Evolutionary conservation across 2,888 invertebrate species (phyloP), one percentile per base, ranked within the genome.

Genomic region (Alentia gelatinosa): DNA sequence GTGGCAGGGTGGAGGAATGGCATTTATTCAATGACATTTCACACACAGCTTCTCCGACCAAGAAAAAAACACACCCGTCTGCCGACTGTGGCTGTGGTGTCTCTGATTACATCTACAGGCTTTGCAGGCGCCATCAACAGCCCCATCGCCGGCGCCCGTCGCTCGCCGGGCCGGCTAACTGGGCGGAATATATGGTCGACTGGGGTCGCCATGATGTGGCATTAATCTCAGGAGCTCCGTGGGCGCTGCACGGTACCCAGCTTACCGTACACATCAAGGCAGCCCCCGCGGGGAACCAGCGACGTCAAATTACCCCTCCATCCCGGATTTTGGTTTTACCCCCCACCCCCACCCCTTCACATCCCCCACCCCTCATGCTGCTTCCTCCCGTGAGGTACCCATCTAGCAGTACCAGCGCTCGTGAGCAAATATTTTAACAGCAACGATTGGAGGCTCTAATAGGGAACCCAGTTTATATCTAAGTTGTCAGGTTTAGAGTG

Each of bases 401-500:
- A 33, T 4, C 74, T 33, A 33, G 4, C 74, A 74, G n/a, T 79
- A 7, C 3, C 19, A 79, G 79, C 79, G 79, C 37, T 37, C 37
- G 37, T 35, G 79, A 79, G 79, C 79, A 79, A 79, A 79, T 79
- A 79, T 79, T 79, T 79, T 37, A 79, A 15, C 35, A 74, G 74
- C 19, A 1, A 39, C 68, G 26, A 26, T 15, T 3, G 33, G 30
- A 19, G 79, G 19, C 39, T 79, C 79, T 79, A 79, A 74, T 15
- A n/a, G n/a, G n/a, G n/a, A n/a, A n/a, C n/a, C n/a, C n/a, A n/a
- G n/a, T n/a, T n/a, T n/a, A 74, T 26, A 74, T 30, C 30, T 56
- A 56, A n/a, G 12, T n/a, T 56, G 19, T 3, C 12, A 56, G 56
- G 12, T 9, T n/a, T n/a, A n/a, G n/a, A n/a, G n/a, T n/a, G n/a